Base-by-base conservation (phyloP, 2,797 vertebrate species). In the Cephalopachus bancanus region DNA sequence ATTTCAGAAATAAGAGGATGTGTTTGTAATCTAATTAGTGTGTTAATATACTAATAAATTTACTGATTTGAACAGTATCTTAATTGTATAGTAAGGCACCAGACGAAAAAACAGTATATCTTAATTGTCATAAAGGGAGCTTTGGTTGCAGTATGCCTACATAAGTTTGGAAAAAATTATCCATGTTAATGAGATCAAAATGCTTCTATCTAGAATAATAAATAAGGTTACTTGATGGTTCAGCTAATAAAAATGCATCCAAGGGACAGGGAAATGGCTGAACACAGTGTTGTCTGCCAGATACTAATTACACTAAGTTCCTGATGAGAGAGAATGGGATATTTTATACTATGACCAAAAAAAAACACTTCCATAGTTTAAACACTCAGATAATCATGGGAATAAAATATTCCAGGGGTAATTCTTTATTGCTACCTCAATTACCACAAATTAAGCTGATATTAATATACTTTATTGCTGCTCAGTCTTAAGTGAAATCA, bases 1-100 rank as follows among this genome's bases (percentile, higher is more conserved):
- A 98, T 97, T 97, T 98, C 97, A 98, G 95, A 98, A 98, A 97
- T 97, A 98, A 98, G 96, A 97, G 97, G 98, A 96, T 93, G 89
- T 97, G 89, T 97, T 97, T 98, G 96, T 98, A 98, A 98, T 98
- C 96, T 90, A 98, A 98, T 98, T 98, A 98, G 89, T 79, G 94
- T 95, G 97, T 89, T 98, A 98, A 98, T 98, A 98, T 92, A 97
- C 83, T 98, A 96, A 97, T 97, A 98, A 98, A 97, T 98, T 98
- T 96, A 97, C 97, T 98, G 97, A 97, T 97, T 93, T 94, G 93
- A 98, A 98, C 94, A 92, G 88, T 90, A 97, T 98, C 95, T 98
- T 98, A 98, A 98, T 98, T 98, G 97, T 93, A 95, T 26, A 87
- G 64, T 93, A 97, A 96, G 94, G 98, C 96, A 98, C 93, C 96